Evolutionary conservation across 2,888 invertebrate genomes (phyloP).

Genomic region (Papilio gigon): DNA sequence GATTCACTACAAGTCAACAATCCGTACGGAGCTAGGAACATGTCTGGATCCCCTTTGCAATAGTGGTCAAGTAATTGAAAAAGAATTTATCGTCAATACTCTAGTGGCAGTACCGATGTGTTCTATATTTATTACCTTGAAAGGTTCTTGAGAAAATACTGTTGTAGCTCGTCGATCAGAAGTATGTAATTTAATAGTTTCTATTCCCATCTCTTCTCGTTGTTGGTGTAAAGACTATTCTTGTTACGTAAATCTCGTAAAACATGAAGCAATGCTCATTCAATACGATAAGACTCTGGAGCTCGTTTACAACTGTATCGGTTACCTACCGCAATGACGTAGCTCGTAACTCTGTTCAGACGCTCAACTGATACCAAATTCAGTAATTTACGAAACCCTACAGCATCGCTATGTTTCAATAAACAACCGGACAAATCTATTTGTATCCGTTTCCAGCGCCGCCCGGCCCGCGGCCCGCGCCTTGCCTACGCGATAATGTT

Average conservation of each 20-base stretch:
- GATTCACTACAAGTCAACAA: background rate
- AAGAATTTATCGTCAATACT: too few species aligned
- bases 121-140: too few species aligned
- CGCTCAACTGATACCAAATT: slow-evolving; percentile 2
- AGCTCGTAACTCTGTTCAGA: slow-evolving; percentile 1
- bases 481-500: slow-evolving; percentile 38
- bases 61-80: background rate
- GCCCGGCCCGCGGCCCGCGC: background rate
- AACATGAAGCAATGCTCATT: too few species aligned
- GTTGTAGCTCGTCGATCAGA: too few species aligned
- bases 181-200: too few species aligned
- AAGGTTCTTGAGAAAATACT: too few species aligned
- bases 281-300: background rate
- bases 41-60: background rate
- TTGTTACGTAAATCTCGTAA: too few species aligned
- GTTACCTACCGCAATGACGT: background rate
- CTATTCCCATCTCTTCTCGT: too few species aligned
- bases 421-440: slow-evolving; percentile 31
- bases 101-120: too few species aligned
- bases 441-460: slow-evolving; percentile 31
- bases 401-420: slow-evolving; percentile 1
- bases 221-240: too few species aligned
- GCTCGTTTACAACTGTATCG: background rate
- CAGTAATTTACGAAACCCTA: slow-evolving; percentile 7
- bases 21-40: background rate